A percentile compares a stretch with the other conserved stretches of the same genome.
Conservation (phyloP, 2,113 vertebrate species). For the Nannobrachium achirus region DNA sequence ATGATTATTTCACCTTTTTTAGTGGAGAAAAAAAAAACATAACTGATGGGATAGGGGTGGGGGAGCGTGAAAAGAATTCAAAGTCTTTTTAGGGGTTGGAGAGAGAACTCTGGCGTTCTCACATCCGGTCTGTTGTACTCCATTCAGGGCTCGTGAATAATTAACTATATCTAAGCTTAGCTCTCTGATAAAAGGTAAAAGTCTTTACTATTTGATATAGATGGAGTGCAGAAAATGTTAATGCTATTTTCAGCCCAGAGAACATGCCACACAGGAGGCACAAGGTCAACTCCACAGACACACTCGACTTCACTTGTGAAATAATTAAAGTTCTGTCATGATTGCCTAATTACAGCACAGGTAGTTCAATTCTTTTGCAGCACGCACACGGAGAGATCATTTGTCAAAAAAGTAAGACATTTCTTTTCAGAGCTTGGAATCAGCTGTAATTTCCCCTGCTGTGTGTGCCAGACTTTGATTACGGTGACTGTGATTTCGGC, state of each 20-base stretch:
- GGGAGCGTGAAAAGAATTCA: conserved; percentile 33
- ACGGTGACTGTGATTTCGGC: conserved; percentile 27
- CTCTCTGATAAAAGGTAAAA: conserved; percentile 51
- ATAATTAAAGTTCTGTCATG: background rate
- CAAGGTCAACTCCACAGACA: conserved; percentile 29
- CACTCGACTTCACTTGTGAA: conserved; percentile 13
- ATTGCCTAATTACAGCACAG: conserved; percentile 7
- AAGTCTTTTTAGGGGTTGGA: conserved; percentile 37
- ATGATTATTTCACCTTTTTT: conserved; percentile 49
- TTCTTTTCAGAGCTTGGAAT: conserved; percentile 7
- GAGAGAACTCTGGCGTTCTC: conserved; percentile 39
- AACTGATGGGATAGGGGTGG: background rate
- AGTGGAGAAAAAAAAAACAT: too few species aligned
- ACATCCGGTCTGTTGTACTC: conserved; percentile 45
- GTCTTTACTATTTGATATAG: conserved; percentile 7
- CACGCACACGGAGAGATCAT: conserved; percentile 6
- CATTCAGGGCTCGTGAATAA: conserved; percentile 63
- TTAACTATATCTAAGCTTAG: conserved; percentile 55
- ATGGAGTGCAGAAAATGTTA: conserved; percentile 1
- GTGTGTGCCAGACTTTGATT: conserved; percentile 43
- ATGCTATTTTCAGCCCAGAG: too few species aligned
- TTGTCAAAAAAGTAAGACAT: conserved; percentile 9
- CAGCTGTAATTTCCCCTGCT: conserved; percentile 13
- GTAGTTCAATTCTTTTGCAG: conserved; percentile 7
- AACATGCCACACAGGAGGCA: background rate